Evolutionary conservation across 2,113 vertebrate species (phyloP), one percentile per base, ranked within the genome.

Genomic region (Todiramphus saurophagus): DNA sequence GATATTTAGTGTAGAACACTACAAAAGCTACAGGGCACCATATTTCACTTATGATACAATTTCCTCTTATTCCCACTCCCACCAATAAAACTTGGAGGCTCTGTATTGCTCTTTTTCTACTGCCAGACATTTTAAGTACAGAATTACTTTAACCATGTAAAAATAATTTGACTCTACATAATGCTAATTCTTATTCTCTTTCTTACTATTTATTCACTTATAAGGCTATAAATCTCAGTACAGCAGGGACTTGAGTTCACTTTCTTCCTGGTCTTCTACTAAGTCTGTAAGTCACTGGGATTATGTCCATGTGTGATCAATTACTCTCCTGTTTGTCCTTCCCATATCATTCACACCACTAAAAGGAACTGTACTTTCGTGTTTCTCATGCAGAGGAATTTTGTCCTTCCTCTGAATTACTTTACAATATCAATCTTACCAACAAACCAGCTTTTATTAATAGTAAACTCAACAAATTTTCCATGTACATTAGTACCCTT

Each of bases 191-290:
- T 58, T 58, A 2, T 74, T 78, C 27, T 18, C 82, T 93, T 86
- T 92, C 77, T 59, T 87, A 31, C 41, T 89, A 6, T 87, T 84
- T 92, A 35, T 81, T 94, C 53, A 56, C 43, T 75, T 78, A 27
- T 9, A 84, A 96, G 93, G 43, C 72, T 92, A 2, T 83, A 88
- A 70, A 66, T 87, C 70, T 95, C 69, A 84, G n/a, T 73, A 62
- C 55, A 43, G 9, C 46, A 91, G 78, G 62, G 48, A 83, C 68
- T 87, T 87, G 78, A 92, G 69, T 88, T 85, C 83, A 15, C 55
- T 93, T 84, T 96, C 70, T 95, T 93, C 82, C 72, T 92, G 81
- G 44, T 72, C 39, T 12, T 37, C 87, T 94, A 1, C 17, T 53
- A n/a, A 70, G 33, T 51, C 88, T 93, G 94, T 93, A 78, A 93